Evolutionary conservation across 2,113 vertebrate species (phyloP), one percentile per base, ranked within the genome.

Genomic region (Scomber japonicus): DNA sequence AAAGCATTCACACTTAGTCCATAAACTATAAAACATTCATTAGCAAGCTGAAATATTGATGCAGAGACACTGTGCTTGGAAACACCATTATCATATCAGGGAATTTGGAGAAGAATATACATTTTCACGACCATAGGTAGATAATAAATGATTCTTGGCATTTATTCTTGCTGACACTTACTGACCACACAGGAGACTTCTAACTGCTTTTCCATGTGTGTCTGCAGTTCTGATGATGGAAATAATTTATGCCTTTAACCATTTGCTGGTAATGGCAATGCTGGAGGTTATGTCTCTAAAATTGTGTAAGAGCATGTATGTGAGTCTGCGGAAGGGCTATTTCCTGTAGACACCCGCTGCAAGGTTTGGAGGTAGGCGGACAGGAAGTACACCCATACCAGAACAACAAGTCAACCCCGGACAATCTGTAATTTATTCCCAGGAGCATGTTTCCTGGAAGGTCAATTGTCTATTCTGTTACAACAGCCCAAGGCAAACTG

Each of bases 371-470:
- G 69, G 77, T 71, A 63, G 55, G 40, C 62, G 44, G 64, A 74
- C 77, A 90, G 86, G 88, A 93, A 91, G 69, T 64, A 78, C 46
- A 80, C 16, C 53, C 81, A 90, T 74, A 60, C 62, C 67, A 85
- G 10, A 88, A 74, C 72, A 84, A 60, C 59, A 45, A 83, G 69
- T 84, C 82, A 71, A 68, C 59, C 17, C 72, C 56, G 35, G 61
- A 82, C 73, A 89, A 78, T 75, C 35, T 78, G 65, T 70, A 71
- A 87, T 80, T 85, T 71, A 83, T 55, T 85, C 80, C 69, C 81
- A 60, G 19, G 75, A 81, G 72, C 27, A 3, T n/a, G 61, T 73
- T 92, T 92, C 88, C 85, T 84, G 91, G 61, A 81, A 78, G 30
- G 50, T 65, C 79, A 59, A 90, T 93, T 93, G 88, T 88, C 46